Percentiles rank a stretch among this genome's conserved stretches.
Evolutionary conservation across 2,888 invertebrate genomes (phyloP).

Genomic region (Axea sp.): DNA sequence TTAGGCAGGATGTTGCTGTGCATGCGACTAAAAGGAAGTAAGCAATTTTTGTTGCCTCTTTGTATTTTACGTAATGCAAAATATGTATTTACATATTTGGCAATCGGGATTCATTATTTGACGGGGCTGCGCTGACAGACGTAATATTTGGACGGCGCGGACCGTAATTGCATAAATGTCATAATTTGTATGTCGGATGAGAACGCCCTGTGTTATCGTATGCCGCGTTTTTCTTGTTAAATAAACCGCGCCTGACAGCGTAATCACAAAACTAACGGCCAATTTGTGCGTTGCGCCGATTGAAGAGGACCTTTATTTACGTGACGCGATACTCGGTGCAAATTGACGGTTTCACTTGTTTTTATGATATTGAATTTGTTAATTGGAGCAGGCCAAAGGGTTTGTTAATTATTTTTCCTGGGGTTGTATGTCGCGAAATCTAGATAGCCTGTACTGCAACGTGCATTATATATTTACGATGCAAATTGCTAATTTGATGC

Average conservation of each 20-base stretch:
- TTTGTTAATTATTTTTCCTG: too few species aligned
- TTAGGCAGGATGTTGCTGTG: slow-evolving; percentile 14
- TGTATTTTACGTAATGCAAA: too few species aligned
- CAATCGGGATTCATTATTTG: slow-evolving; percentile 18
- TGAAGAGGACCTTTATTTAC: background rate
- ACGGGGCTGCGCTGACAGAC: background rate
- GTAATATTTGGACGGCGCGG: slow-evolving; percentile 22
- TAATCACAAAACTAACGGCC: slow-evolving; percentile 32
- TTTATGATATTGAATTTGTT: slow-evolving; percentile 18
- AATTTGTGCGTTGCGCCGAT: slow-evolving; percentile 25
- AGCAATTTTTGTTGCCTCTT: too few species aligned
- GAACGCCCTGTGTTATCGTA: slow-evolving; percentile 4
- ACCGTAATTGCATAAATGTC: slow-evolving; percentile 30
- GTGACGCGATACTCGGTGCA: background rate
- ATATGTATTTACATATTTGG: slow-evolving; percentile 6
- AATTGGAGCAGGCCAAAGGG: too few species aligned
- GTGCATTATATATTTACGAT: too few species aligned
- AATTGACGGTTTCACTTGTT: slow-evolving; percentile 25
- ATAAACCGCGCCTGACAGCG: slow-evolving; percentile 35
- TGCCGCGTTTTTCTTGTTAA: slow-evolving; percentile 31
- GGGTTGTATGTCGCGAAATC: too few species aligned
- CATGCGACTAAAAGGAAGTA: too few species aligned
- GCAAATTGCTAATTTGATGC: too few species aligned
- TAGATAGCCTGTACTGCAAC: too few species aligned
- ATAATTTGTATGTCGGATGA: slow-evolving; percentile 28